phyloP scores from a whole-genome alignment of 2,113 vertebrate species.

The Meriones unguiculatus region DNA sequence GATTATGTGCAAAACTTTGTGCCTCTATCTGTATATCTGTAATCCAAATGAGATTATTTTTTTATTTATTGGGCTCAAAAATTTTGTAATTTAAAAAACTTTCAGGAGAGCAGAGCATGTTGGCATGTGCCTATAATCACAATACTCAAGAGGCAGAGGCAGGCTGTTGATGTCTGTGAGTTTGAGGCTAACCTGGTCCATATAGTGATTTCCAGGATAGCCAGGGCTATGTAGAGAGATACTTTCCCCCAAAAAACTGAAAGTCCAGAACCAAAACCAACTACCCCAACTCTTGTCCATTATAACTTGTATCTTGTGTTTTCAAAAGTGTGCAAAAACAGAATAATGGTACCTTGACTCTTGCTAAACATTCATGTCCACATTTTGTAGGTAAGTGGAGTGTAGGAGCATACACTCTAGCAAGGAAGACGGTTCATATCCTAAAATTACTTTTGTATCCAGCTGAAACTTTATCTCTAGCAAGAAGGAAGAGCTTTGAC shows the following conservation, averaged over 20 bases:
- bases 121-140: background rate
- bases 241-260: background rate
- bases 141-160: background rate
- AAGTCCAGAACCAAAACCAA: background rate
- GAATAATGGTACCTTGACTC: background rate
- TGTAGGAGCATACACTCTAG: background rate
- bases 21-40: background rate
- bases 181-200: background rate
- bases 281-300: background rate
- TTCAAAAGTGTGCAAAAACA: background rate
- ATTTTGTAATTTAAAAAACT: background rate
- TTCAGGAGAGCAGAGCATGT: background rate
- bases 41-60: background rate
- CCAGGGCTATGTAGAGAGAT: background rate
- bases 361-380: background rate
- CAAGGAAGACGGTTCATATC: background rate
- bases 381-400: background rate
- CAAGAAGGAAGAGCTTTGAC: background rate
- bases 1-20: background rate
- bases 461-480: background rate
- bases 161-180: background rate
- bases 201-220: background rate
- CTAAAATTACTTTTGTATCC: slow-evolving; percentile 27
- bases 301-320: slow-evolving; percentile 25
- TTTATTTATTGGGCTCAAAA: slow-evolving; percentile 19